Evolutionary conservation across 2,888 invertebrate species (phyloP).

Genomic region (Lithodes maja): DNA sequence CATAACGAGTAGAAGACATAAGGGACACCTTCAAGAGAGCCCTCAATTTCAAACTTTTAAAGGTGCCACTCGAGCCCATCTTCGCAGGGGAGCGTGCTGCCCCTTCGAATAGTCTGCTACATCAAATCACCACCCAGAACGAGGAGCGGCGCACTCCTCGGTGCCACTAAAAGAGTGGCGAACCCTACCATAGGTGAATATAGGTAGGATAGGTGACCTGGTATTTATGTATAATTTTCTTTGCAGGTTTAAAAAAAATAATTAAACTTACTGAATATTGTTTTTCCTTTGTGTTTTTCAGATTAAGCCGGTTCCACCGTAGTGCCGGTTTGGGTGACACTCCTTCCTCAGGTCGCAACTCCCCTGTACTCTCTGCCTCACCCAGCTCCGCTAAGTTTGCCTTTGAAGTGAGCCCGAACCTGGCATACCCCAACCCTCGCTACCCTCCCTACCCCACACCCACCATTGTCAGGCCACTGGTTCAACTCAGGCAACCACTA

Average conservation of each 20-base stretch:
- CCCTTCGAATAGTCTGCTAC: too few species aligned
- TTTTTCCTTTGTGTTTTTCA: neutral
- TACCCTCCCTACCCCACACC: constrained; percentile 94
- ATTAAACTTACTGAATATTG: neutral
- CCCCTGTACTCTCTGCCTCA: constrained; percentile 78
- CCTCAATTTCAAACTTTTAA: too few species aligned
- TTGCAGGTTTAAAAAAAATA: neutral
- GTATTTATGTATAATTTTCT: neutral
- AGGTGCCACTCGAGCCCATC: too few species aligned
- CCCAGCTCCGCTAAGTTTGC: constrained; percentile 73
- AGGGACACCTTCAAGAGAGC: too few species aligned
- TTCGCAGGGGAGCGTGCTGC: too few species aligned
- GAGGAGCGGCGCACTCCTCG: too few species aligned
- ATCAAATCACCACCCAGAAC: too few species aligned
- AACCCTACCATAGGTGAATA: too few species aligned
- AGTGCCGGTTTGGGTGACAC: constrained; percentile 88
- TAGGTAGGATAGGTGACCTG: too few species aligned
- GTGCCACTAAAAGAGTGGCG: too few species aligned
- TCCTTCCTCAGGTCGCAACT: constrained; percentile 80
- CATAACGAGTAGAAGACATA: too few species aligned
- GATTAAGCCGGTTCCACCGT: constrained; percentile 94
- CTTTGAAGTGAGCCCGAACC: constrained; percentile 74
- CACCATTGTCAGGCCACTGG: constrained; percentile 85
- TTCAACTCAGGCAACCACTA: constrained; percentile 83
- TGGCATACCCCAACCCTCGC: constrained; percentile 89